phyloP scores from a whole-genome alignment of 2,113 vertebrate species.

The Talpa occidentalis region DNA sequence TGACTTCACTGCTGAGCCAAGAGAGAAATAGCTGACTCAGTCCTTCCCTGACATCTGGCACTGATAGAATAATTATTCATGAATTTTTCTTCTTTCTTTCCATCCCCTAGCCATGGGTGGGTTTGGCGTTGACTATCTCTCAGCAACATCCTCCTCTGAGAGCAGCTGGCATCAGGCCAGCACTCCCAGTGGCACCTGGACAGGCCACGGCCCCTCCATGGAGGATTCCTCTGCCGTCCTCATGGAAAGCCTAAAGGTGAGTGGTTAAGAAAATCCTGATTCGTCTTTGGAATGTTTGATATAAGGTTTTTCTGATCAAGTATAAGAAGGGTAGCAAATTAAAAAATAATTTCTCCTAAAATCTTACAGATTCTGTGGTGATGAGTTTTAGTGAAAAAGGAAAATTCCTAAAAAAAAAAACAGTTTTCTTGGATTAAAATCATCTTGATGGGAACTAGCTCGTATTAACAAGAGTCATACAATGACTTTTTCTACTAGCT shows the following conservation, averaged over 20 bases:
- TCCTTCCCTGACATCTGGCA: not conserved
- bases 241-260: conserved; percentile 98
- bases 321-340: not conserved
- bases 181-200: conserved; percentile 91
- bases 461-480: not conserved
- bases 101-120: conserved; percentile 89
- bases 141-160: conserved; percentile 91
- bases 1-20: fast-evolving
- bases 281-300: not conserved
- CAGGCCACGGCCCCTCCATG: conserved; percentile 93
- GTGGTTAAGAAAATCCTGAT: conserved; percentile 27
- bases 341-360: conserved; percentile 34
- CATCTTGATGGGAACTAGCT: not conserved
- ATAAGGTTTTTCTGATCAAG: conserved; percentile 20
- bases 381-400: conserved; percentile 26
- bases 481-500: not conserved
- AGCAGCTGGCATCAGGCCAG: conserved; percentile 94
- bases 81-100: conserved; percentile 57
- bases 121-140: conserved; percentile 96
- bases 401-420: not conserved
- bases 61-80: not conserved
- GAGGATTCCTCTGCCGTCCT: conserved; percentile 97
- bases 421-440: conserved; percentile 44
- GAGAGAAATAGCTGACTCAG: not conserved
- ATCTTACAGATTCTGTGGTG: not conserved